phyloP scores from a whole-genome alignment of 2,888 invertebrate genomes.

The Tenthredo mesomela region DNA sequence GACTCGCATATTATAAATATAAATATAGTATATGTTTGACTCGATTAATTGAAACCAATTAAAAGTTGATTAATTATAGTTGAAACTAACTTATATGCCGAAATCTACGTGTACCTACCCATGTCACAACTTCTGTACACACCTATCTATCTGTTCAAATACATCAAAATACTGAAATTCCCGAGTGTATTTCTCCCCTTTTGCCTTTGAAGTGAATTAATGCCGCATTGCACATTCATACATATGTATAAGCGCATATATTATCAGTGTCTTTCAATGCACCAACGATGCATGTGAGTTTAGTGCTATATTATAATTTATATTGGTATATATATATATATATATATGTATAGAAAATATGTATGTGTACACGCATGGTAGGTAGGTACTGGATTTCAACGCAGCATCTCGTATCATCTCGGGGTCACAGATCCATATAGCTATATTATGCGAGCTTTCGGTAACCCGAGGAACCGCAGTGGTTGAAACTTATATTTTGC shows the following conservation, averaged over 20 bases:
- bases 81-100: not conserved
- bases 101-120: not conserved
- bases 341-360: not conserved
- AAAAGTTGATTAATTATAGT: not conserved
- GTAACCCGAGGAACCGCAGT: not conserved
- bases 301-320: not conserved
- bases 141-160: not conserved
- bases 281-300: not conserved
- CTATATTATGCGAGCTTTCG: not conserved
- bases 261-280: slow-evolving; percentile 32
- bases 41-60: not conserved
- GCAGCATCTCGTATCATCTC: slow-evolving; percentile 21
- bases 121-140: not conserved
- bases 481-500: slow-evolving; percentile 35
- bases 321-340: not conserved
- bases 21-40: not conserved
- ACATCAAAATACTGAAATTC: not conserved
- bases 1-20: not conserved
- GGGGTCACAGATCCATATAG: not conserved
- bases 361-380: not conserved
- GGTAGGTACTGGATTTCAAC: not conserved
- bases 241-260: slow-evolving; percentile 23
- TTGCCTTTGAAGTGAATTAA: slow-evolving; percentile 20
- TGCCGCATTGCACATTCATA: not conserved
- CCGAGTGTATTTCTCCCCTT: not conserved